Conservation (phyloP, 2,113 vertebrate species). For the Andinoacara biseriatus region DNA sequence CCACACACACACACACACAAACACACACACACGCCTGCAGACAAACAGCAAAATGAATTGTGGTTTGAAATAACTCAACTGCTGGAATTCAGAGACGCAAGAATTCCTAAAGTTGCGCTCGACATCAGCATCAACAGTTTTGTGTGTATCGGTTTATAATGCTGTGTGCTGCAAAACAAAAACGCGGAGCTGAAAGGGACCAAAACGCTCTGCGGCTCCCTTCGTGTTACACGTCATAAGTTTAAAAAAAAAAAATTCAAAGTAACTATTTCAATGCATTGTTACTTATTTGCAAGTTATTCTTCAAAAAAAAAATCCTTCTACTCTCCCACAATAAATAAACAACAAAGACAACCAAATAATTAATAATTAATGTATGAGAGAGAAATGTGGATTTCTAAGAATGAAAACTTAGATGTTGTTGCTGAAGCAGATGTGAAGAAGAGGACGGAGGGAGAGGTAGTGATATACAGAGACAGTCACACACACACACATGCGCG, state of each 20-base stretch:
- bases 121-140: not conserved
- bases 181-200: not conserved
- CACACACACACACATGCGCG: slow-evolving; percentile 62
- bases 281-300: not conserved
- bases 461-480: slow-evolving; percentile 36
- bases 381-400: slow-evolving; percentile 24
- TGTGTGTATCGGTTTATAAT: not conserved
- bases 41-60: not conserved
- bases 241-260: not conserved
- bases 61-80: not conserved
- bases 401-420: slow-evolving; percentile 29
- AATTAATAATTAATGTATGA: not conserved
- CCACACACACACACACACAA: not conserved
- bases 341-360: not conserved
- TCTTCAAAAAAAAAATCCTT: not conserved
- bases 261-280: accelerated
- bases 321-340: not conserved
- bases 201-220: not conserved
- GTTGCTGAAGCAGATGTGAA: slow-evolving; percentile 41
- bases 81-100: not conserved
- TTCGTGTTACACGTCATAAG: not conserved
- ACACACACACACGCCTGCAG: not conserved
- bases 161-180: too few relatives aligned
- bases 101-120: not conserved
- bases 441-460: slow-evolving; percentile 42